These are phyloP conservation scores for Drosophila pseudotalamancana DNA, from an alignment of 2,888 invertebrate genomes.

Conservation along the genomic window DNA sequence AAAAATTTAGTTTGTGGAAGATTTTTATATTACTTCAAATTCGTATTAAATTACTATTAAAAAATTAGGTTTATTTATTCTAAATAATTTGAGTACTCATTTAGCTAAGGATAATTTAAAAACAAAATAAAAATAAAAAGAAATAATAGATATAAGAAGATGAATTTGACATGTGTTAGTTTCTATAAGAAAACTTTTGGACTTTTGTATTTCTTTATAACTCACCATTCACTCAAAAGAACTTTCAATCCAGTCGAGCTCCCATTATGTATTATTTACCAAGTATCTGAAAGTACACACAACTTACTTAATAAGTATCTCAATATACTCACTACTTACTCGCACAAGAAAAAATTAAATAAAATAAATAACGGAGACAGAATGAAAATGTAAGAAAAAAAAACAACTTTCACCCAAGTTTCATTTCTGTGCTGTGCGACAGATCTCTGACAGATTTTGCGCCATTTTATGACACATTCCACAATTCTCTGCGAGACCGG, in stretches of 20 bases:
- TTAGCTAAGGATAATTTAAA: no score
- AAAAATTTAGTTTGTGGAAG: no score
- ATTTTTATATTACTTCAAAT: no score
- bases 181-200: not conserved
- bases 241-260: conserved; percentile 23
- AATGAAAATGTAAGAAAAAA: not conserved
- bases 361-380: conserved; percentile 9
- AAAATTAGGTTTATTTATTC: no score
- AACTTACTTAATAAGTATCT: conserved; percentile 13
- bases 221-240: conserved; percentile 1
- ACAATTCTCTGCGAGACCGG: conserved; percentile 12
- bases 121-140: no score
- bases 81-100: no score
- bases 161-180: no score
- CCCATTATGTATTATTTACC: conserved; percentile 1
- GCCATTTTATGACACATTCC: conserved; percentile 71
- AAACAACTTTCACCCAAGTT: conserved; percentile 54
- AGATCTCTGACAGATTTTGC: conserved; percentile 43
- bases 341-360: not conserved
- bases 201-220: not conserved
- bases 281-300: no score
- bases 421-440: conserved; percentile 32
- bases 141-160: no score
- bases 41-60: no score
- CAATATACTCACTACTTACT: conserved; percentile 18